Conservation (phyloP, 2,113 vertebrate species). For the Myotis davidii region DNA sequence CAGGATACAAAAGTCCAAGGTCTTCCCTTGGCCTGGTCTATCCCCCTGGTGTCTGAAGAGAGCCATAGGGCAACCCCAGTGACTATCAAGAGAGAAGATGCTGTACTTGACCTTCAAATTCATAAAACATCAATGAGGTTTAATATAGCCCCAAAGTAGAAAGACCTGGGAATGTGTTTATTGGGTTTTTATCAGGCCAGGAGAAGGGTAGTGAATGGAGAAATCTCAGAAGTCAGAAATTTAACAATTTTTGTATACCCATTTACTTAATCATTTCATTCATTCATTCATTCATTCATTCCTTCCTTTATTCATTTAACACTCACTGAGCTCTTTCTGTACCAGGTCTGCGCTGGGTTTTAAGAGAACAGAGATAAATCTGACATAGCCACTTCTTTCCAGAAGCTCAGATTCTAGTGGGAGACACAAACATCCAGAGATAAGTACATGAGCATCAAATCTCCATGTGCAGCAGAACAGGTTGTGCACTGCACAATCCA, state of each 20-base stretch:
- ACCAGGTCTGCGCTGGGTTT: not conserved
- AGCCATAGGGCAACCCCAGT: not conserved
- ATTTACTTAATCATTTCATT: not conserved
- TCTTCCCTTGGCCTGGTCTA: not conserved
- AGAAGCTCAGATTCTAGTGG: not conserved
- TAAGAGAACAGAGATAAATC: not conserved
- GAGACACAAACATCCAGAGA: not conserved
- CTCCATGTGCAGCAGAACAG: not conserved
- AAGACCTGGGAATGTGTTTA: not conserved
- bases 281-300: not conserved
- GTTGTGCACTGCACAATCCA: not conserved
- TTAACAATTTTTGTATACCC: not conserved
- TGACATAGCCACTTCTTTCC: not conserved
- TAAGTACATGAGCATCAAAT: not conserved
- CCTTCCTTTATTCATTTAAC: not conserved
- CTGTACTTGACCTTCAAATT: slow-evolving; percentile 79
- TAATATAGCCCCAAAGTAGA: slow-evolving; percentile 76
- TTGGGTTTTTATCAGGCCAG: not conserved
- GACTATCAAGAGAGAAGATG: slow-evolving; percentile 65
- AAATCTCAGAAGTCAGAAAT: not conserved
- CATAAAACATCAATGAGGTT: slow-evolving; percentile 80
- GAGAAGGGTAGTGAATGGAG: not conserved
- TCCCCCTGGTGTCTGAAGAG: not conserved
- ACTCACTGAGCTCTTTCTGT: not conserved
- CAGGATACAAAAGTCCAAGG: not conserved